Evolutionary conservation across 2,888 invertebrate genomes (phyloP), one percentile per base, ranked within the genome.

Genomic region (Rhimphoctona megacephalus): DNA sequence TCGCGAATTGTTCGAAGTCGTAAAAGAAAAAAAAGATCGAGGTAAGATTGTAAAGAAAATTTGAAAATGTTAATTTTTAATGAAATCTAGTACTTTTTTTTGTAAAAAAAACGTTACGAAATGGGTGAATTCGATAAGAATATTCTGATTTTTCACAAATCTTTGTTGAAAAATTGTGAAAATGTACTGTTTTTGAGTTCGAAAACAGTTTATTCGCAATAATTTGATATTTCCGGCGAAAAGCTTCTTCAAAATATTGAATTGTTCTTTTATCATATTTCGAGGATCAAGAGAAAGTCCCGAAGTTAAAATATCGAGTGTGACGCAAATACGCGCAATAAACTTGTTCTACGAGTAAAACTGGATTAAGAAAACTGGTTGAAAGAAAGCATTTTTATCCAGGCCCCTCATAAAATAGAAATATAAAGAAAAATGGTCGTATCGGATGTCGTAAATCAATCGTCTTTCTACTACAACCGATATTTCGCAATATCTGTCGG

Each of bases 361-460:
- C 43, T 19, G 49, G 79, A 79, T 79, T 25, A 67, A 39, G 66
- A 39, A 73, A 33, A 77, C 25, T 5, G 14, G 49, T 39, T 73
- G 7, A 39, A 66, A 66, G 19, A 54, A 54, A n/a, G 6, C 17
- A 17, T 61, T 36, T 64, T 36, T 9, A 49, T 52, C 25, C 81
- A 6, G 22, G 9, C 17, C 0, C 25, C 52, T 22, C 22, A 73
- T 52, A 52, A 73, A 64, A 39, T 14, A 57, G 17, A 22, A 46
- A 72, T 14, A 52, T 72, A 39, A n/a, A 22, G n/a, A 49, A 77
- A 70, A 70, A 69, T 54, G 22, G n/a, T 33, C 30, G 2, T 67
- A 73, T 77, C 72, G 61, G 70, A 74, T 49, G 43, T 77, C 72
- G 64, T 83, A 78, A 86, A 86, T 83, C 77, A 61, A 77, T 73